A percentile compares a stretch with the other conserved stretches of the same genome.
Evolutionary conservation across 1,140 invertebrate species (phyloP).

Genomic region (Megathymus violae): DNA sequence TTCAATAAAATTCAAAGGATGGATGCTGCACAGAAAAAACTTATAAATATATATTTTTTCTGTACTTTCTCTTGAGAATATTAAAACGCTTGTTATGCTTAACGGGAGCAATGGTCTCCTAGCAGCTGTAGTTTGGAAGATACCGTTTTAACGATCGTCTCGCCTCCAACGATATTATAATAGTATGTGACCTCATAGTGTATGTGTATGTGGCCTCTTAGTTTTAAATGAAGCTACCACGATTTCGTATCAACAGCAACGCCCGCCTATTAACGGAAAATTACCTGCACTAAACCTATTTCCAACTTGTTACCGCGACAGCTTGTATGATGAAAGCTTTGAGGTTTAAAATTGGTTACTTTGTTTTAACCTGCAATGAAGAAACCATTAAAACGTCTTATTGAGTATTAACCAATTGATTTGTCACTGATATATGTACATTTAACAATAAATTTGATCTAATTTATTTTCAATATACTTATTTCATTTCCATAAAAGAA

Average conservation of each 20-base stretch:
- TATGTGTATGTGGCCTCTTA: too few relatives aligned
- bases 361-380: background rate
- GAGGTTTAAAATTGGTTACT: conserved; percentile 6
- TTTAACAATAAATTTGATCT: background rate
- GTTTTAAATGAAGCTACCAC: conserved; percentile 29
- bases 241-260: conserved; percentile 10
- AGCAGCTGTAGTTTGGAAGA: conserved; percentile 7
- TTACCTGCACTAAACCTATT: conserved; percentile 21
- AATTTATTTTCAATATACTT: background rate
- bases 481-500: background rate
- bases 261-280: too few relatives aligned
- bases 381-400: background rate
- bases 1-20: too few relatives aligned
- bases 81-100: background rate
- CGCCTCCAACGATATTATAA: conserved; percentile 12
- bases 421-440: too few relatives aligned
- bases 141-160: conserved; percentile 1
- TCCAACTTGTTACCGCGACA: background rate
- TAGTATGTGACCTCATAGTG: conserved; percentile 8
- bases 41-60: too few relatives aligned
- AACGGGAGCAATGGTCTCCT: background rate
- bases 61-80: conserved; percentile 1
- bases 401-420: too few relatives aligned
- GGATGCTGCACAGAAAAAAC: too few relatives aligned
- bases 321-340: conserved; percentile 1